Evolutionary conservation across 53 echinoderm and acorn worm genomes (phyloP), one percentile per base, ranked within the genome.

Genomic region (Holothuria leucospilota): DNA sequence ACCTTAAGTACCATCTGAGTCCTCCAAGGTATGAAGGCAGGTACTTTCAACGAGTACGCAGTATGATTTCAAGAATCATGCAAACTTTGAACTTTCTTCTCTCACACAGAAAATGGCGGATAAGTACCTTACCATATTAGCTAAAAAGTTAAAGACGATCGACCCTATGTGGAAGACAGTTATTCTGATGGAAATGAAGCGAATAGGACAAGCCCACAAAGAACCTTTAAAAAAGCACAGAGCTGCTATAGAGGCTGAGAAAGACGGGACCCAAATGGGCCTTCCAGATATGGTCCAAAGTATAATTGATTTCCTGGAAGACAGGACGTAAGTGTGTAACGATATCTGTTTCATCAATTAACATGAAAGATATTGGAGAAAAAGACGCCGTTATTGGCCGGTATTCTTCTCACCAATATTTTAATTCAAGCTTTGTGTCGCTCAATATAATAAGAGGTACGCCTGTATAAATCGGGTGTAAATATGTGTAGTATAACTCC

Each of bases 281-380:
- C 87, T 93, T 26, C 77, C 90, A 23, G 97, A 97, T 59, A 46
- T 91, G 85, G 93, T 91, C 46, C 91, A 85, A 65, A 73, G 70
- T 39, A 59, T 97, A 41, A 90, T 97, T 27, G 93, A 97, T 69
- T 95, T 93, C 66, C 77, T 97, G 74, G 97, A 97, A 56, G 97
- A 88, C 27, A 87, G 94, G n/a, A 97, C 89, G 97, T 97, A 77
- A 86, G 79, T 60, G 28, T 63, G 64, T 30, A 15, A 20, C 10
- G 8, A 13, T 30, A 30, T 58, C 53, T 59, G 3, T 14, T 56
- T 39, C 15, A 56, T 56, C 18, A 9, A 56, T 56, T 2, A 56
- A 56, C 56, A 16, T 56, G 4, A 56, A 18, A 15, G 16, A 15
- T 18, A 2, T 18, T 16, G 18, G 18, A 56, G 8, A 56, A 56